Evolutionary conservation across 1,140 invertebrate species (phyloP), one percentile per base, ranked within the genome.

Genomic region (Microplitis mediator): DNA sequence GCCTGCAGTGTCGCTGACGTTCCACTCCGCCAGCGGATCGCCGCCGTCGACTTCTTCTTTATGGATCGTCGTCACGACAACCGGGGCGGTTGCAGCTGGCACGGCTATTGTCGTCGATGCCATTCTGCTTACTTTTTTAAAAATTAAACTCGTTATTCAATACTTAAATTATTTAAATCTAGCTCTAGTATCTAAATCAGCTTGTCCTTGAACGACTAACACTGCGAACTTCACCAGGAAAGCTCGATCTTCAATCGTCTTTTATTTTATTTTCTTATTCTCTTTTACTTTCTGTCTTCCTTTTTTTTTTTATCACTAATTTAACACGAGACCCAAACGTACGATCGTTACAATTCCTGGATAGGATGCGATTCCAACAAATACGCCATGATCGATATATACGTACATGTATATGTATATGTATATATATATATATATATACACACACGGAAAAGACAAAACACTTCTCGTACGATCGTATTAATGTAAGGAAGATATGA

Each of bases 41-140:
- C 16, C 45, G 13, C 36, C 70, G 16, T 73, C 75, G 16, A 72
- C 75, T 14, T 61, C 65, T 32, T 74, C 69, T 31, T 73, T 58
- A 32, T 71, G 70, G 3, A 67, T 69, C 6, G 58, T 64, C 14
- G 62, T 70, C 14, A 66, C 50, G 9, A 32, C 14, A 32, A 56
- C 45, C 60, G 67, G 32, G 16, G 60, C 51, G 31, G 68, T 72
- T 23, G 52, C 67, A 56, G 74, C 50, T 36, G 74, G 63, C 58
- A 73, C 72, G 69, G 74, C 67, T 54, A 75, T 75, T 51, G 74
- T 75, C 58, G 74, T 64, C 64, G 74, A 75, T 71, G 74, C 74
- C 74, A 75, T 75, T 39, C 39, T 61, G n/a, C 32, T 14, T 9
- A 16, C 31, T 58, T 23, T 58, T 35, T 23, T 16, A 23, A 39